These are phyloP conservation scores for Rhinoderma darwinii DNA, from an alignment of 2,113 vertebrate genomes.

Conservation along the genomic window DNA sequence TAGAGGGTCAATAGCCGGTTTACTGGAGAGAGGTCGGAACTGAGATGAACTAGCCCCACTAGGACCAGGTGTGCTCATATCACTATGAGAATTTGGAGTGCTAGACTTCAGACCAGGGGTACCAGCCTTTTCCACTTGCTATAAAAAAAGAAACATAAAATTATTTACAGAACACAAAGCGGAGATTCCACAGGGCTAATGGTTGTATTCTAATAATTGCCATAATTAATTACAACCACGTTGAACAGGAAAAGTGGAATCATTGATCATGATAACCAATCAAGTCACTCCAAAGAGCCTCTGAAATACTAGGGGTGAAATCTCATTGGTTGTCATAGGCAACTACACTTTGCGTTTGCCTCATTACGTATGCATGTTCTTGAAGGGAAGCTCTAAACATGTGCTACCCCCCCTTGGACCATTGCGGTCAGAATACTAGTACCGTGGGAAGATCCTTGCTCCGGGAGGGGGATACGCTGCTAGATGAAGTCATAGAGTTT, in stretches of 20 bases:
- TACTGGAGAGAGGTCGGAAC: constrained; percentile 76
- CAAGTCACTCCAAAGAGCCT: too few relatives aligned
- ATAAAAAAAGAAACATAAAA: not conserved
- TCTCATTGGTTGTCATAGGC: too few relatives aligned
- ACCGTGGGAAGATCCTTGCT: constrained; percentile 81
- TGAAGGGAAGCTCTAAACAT: not conserved
- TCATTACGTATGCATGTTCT: not conserved
- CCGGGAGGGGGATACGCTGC: constrained; percentile 82
- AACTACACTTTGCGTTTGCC: too few relatives aligned
- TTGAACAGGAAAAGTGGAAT: too few relatives aligned
- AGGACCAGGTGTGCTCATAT: constrained; percentile 74
- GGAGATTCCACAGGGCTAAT: too few relatives aligned
- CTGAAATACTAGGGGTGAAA: too few relatives aligned
- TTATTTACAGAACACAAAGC: not conserved
- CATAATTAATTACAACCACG: too few relatives aligned
- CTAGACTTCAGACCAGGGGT: constrained; percentile 88
- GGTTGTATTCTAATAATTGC: too few relatives aligned
- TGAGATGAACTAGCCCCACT: constrained; percentile 70
- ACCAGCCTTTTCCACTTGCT: constrained; percentile 88
- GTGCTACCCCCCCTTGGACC: not conserved
- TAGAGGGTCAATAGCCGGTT: constrained; percentile 79
- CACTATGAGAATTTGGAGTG: constrained; percentile 83
- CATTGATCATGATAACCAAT: too few relatives aligned
- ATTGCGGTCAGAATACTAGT: not conserved
- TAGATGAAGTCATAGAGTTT: constrained; percentile 86